Evolutionary conservation across 2,888 invertebrate genomes (phyloP).

Genomic region (Unio pictorum): DNA sequence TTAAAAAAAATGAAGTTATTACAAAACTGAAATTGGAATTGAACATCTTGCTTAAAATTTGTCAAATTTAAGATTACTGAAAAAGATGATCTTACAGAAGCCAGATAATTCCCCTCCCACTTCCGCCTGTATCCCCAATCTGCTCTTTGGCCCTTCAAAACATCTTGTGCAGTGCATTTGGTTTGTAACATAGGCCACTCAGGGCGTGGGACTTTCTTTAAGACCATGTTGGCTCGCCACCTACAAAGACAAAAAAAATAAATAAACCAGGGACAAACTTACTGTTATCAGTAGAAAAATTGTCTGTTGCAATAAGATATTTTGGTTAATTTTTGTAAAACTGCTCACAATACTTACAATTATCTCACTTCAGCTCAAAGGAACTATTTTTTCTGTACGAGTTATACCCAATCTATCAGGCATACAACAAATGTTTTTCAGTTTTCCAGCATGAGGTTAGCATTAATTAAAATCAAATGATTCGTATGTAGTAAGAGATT

Average conservation of each 20-base stretch:
- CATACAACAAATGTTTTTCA: too few species aligned
- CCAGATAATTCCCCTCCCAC: slow-evolving; percentile 90
- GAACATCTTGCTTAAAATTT: too few species aligned
- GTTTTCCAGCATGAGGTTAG: too few species aligned
- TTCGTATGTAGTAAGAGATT: too few species aligned
- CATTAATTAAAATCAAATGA: too few species aligned
- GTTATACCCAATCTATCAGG: too few species aligned
- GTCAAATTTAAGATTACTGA: too few species aligned
- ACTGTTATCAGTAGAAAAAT: neutral
- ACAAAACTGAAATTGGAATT: too few species aligned
- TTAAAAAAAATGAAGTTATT: too few species aligned
- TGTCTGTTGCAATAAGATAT: too few species aligned
- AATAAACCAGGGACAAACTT: neutral
- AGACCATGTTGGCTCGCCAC: slow-evolving; percentile 91
- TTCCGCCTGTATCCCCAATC: slow-evolving; percentile 84
- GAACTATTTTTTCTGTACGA: too few species aligned
- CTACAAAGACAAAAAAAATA: slow-evolving; percentile 34
- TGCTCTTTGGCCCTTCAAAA: slow-evolving; percentile 76
- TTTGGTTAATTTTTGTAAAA: too few species aligned
- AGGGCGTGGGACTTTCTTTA: slow-evolving; percentile 83
- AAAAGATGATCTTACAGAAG: slow-evolving; percentile 70
- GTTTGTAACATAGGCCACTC: slow-evolving; percentile 91
- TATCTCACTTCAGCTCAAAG: slow-evolving; percentile 11
- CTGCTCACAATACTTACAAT: neutral
- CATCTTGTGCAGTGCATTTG: slow-evolving; percentile 84